These are phyloP conservation scores for Alectoris magna DNA, from an alignment of 2,797 vertebrate species.

Conservation along the genomic window DNA sequence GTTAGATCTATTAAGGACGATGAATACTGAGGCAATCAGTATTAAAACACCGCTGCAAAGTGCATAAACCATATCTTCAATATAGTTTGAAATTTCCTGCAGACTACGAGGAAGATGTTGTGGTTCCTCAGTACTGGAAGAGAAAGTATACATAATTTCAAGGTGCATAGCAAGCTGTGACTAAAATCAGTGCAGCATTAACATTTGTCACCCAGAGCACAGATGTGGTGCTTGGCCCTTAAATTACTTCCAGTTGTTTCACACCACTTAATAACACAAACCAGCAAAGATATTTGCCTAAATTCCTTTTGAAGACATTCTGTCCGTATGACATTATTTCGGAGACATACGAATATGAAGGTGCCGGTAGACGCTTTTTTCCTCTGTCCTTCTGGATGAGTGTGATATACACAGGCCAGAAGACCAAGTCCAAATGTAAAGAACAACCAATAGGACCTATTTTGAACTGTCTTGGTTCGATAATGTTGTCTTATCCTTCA, in stretches of 20 bases:
- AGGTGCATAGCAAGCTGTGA: background rate
- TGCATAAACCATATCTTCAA: background rate
- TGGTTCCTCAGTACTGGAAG: background rate
- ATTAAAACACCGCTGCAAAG: background rate
- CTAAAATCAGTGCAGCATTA: background rate
- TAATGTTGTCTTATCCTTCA: background rate
- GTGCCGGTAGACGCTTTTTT: background rate
- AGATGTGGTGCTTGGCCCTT: background rate
- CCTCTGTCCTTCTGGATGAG: background rate
- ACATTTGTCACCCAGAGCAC: background rate
- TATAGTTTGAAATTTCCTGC: background rate
- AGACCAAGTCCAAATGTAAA: background rate
- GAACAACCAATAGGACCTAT: background rate
- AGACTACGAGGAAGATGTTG: background rate
- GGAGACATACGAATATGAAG: background rate
- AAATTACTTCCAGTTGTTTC: background rate
- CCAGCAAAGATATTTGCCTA: background rate
- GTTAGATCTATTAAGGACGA: background rate
- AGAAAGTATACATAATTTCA: background rate
- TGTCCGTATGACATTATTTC: background rate
- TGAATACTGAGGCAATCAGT: background rate
- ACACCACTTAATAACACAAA: background rate
- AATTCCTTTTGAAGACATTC: background rate
- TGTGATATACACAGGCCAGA: background rate
- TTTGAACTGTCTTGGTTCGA: background rate